Percentiles rank a stretch among this genome's conserved stretches.
These are phyloP conservation scores for Melanargia galathea DNA, from an alignment of 2,888 invertebrate genomes.

Conservation along the genomic window DNA sequence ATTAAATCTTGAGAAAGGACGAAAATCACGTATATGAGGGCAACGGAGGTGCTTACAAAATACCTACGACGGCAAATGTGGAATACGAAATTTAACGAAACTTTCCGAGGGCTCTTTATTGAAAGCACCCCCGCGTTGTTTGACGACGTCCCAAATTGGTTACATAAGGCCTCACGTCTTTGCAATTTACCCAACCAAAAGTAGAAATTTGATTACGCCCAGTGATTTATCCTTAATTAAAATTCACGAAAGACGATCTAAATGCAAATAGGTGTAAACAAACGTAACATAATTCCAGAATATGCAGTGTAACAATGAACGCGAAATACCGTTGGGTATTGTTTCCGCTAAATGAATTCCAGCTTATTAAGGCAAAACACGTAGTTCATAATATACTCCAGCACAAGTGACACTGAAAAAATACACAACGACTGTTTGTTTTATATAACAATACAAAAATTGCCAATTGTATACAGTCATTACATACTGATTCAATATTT, in stretches of 20 bases:
- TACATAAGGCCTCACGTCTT: slow-evolving; percentile 44
- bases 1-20: slow-evolving; percentile 53
- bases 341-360: slow-evolving; percentile 32
- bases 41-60: slow-evolving; percentile 44
- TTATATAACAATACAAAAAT: slow-evolving; percentile 17
- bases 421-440: slow-evolving; percentile 9
- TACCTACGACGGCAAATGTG: slow-evolving; percentile 43
- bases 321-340: slow-evolving; percentile 27
- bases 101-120: slow-evolving; percentile 48
- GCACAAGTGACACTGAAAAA: slow-evolving; percentile 6
- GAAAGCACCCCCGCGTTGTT: slow-evolving; percentile 47
- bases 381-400: neutral
- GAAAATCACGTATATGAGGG: slow-evolving; percentile 42
- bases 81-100: slow-evolving; percentile 51
- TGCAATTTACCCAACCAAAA: slow-evolving; percentile 46
- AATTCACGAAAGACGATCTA: slow-evolving; percentile 62
- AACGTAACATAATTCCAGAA: slow-evolving; percentile 46
- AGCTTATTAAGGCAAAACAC: slow-evolving; percentile 24
- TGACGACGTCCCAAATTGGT: slow-evolving; percentile 46
- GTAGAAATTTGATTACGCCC: slow-evolving; percentile 51
- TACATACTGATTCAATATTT: too few species aligned
- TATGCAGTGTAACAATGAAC: slow-evolving; percentile 34
- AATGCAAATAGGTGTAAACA: slow-evolving; percentile 70
- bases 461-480: neutral
- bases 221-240: slow-evolving; percentile 62